Evolutionary conservation across 1,140 invertebrate genomes (phyloP).

Genomic region (Cryptotermes secundus): DNA sequence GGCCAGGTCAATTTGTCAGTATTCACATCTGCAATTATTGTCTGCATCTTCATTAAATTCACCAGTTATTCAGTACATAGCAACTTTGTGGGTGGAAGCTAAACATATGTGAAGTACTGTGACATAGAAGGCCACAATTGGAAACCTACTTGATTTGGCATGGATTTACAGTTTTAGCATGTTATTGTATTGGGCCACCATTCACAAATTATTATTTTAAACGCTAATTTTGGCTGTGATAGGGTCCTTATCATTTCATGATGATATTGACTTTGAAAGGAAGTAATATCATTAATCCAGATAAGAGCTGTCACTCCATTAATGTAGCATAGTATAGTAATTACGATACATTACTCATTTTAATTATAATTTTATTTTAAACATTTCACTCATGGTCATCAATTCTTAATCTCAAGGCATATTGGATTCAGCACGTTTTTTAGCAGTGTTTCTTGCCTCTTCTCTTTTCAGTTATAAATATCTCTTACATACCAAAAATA

Average conservation of each 20-base stretch:
- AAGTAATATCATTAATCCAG: slow-evolving; percentile 34
- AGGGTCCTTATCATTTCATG: slow-evolving; percentile 35
- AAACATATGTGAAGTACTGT: neutral
- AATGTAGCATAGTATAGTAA: neutral
- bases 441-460: neutral
- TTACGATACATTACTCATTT: neutral
- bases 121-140: neutral
- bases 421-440: neutral
- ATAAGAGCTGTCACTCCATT: slow-evolving; percentile 30
- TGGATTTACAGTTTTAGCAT: neutral
- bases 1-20: too few relatives aligned
- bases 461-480: neutral
- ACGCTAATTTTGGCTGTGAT: slow-evolving; percentile 32
- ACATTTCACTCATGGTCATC: neutral
- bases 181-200: neutral
- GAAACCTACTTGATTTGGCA: neutral
- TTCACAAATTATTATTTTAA: slow-evolving; percentile 11
- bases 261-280: slow-evolving; percentile 36
- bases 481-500: neutral
- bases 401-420: neutral
- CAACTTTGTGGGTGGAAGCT: too few relatives aligned
- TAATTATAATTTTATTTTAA: neutral
- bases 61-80: too few relatives aligned
- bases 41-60: too few relatives aligned
- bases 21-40: too few relatives aligned